Base-by-base conservation (phyloP, 2,113 vertebrate species). In the Sylvia atricapilla region DNA sequence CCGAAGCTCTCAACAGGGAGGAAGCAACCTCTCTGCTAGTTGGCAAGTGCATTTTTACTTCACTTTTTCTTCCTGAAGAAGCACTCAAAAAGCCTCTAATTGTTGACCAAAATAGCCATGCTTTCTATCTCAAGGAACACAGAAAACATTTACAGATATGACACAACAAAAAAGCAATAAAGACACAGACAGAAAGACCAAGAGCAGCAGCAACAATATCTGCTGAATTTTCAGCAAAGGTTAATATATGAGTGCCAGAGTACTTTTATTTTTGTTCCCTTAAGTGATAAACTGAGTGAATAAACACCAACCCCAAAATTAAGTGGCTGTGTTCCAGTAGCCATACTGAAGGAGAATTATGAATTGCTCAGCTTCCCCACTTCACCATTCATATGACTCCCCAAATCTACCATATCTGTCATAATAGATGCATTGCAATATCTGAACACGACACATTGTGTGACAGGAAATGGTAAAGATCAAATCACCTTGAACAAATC, bases 401-500 rank as follows among this genome's bases (percentile, higher is more conserved):
- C 87, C 85, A 91, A 52, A 96, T 90, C 92, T 73, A 83, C 80
- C 25, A 0, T 27, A 84, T 66, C 90, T 91, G 63, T 60, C 82
- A 12, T 11, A 87, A 74, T 37, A 90, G 85, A 89, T n/a, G 89
- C 81, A 64, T 10, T 88, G 87, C 82, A 88, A 17, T 84, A 88
- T 47, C 84, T 80, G 89, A 95, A 67, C 63, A 33, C 8, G 8
- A 77, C 87, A 89, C 55, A 39, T 1, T 80, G 53, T 24, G 50
- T 20, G 58, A 91, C 62, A 83, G 67, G 81, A 91, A 93, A 95
- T 1, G 33, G 84, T 55, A 85, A n/a, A 69, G 84, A 95, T 91
- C 93, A 95, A 93, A 95, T 91, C 43, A 63, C 67, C 94, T 73
- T n/a, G 67, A 96, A 87, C 75, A 90, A 83, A 95, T 84, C 84